A percentile compares a stretch with the other conserved stretches of the same genome.
Evolutionary conservation across 1,140 invertebrate species (phyloP).

Genomic region (Cotesia vestalis): DNA sequence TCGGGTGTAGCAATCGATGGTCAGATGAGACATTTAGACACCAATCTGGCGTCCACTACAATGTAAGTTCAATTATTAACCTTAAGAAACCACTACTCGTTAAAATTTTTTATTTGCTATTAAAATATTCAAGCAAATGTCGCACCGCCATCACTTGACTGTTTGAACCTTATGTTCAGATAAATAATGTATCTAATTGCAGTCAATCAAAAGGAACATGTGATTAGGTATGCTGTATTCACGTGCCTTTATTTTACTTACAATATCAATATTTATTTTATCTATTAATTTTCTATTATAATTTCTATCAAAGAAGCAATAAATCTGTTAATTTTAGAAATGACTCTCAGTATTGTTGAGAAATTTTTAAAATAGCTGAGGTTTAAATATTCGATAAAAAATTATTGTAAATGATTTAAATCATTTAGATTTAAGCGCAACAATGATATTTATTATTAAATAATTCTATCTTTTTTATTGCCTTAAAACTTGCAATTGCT

Average conservation of each 20-base stretch:
- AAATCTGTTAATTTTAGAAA: too few relatives aligned
- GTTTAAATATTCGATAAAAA: too few relatives aligned
- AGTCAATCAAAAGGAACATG: slow-evolving; percentile 42
- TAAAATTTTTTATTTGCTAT: background rate
- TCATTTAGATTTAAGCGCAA: too few relatives aligned
- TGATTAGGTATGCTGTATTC: slow-evolving; percentile 37
- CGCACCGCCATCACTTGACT: too few relatives aligned
- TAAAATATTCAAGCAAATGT: too few relatives aligned
- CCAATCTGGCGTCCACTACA: slow-evolving; percentile 95
- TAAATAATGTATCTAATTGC: slow-evolving; percentile 34
- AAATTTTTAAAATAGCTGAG: too few relatives aligned
- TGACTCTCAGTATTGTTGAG: too few relatives aligned
- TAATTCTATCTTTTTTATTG: too few relatives aligned
- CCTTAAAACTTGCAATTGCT: too few relatives aligned
- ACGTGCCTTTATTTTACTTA: slow-evolving; percentile 25
- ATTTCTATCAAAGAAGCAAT: slow-evolving; percentile 15
- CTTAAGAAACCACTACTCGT: slow-evolving; percentile 21
- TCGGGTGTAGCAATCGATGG: slow-evolving; percentile 94
- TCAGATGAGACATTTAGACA: slow-evolving; percentile 99
- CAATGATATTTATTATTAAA: too few relatives aligned
- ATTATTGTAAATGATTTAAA: too few relatives aligned
- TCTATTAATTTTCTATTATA: too few relatives aligned
- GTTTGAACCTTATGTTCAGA: slow-evolving; percentile 10
- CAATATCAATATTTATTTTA: background rate
- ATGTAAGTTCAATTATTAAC: slow-evolving; percentile 73